phyloP scores from a whole-genome alignment of 64 coral and sea anemone species.

The Trachythela sp. region DNA sequence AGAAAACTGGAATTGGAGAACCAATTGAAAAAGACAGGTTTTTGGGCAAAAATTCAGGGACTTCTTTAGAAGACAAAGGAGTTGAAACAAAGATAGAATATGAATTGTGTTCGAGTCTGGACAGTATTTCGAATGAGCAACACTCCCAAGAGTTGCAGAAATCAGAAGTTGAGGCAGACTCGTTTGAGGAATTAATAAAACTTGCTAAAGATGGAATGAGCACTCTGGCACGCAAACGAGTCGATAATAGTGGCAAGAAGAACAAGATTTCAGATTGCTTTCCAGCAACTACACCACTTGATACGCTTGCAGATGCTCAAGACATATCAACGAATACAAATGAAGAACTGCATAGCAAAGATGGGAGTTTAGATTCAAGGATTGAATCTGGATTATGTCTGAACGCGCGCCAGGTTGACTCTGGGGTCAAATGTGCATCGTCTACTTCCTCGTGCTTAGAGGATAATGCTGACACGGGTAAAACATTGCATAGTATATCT shows the following conservation, averaged over 20 bases:
- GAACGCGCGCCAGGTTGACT: neutral
- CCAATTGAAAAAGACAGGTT: neutral
- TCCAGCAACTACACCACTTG: neutral
- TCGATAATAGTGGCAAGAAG: neutral
- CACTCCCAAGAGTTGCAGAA: neutral
- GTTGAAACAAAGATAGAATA: neutral
- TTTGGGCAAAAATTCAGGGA: neutral
- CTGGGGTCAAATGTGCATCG: neutral
- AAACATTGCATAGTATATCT: neutral
- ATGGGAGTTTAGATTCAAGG: neutral
- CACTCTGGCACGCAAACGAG: neutral
- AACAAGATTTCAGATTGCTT: neutral
- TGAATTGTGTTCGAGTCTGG: neutral
- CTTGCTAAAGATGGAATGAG: neutral
- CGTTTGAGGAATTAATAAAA: neutral
- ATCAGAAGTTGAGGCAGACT: neutral
- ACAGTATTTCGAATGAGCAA: neutral
- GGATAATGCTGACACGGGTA: neutral
- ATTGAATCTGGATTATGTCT: too few relatives aligned
- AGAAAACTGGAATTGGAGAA: neutral
- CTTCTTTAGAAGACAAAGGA: neutral
- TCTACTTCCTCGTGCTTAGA: neutral
- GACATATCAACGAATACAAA: neutral
- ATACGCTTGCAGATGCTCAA: neutral
- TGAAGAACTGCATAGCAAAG: neutral